A percentile compares a stretch with the other conserved stretches of the same genome.
phyloP scores from a whole-genome alignment of 2,888 invertebrate genomes.

The Hemaris fuciformis region DNA sequence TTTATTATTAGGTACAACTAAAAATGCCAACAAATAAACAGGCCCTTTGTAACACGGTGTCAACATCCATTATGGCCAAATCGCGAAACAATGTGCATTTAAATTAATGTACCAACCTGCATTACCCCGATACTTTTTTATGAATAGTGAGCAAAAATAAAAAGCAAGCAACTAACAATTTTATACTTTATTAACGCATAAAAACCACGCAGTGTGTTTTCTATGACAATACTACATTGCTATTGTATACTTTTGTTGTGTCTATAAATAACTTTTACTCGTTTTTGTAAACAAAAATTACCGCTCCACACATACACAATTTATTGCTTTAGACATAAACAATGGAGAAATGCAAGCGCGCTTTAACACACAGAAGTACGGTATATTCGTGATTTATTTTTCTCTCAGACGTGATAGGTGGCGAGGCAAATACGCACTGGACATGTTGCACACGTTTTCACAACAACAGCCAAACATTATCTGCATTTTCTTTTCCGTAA shows the following conservation, averaged over 20 bases:
- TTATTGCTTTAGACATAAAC: not conserved
- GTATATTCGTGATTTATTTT: not conserved
- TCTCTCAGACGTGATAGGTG: not conserved
- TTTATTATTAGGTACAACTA: too few species aligned
- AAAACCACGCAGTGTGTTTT: not conserved
- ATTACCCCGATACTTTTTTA: not conserved
- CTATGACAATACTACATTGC: not conserved
- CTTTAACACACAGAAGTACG: slow-evolving; percentile 10
- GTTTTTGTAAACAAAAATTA: not conserved
- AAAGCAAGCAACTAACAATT: not conserved
- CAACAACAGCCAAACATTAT: not conserved
- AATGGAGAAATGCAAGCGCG: not conserved
- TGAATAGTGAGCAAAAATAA: not conserved
- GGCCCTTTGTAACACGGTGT: too few species aligned
- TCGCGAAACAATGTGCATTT: too few species aligned
- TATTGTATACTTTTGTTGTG: not conserved
- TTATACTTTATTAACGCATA: not conserved
- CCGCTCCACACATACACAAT: not conserved
- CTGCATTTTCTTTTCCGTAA: not conserved
- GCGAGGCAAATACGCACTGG: slow-evolving; percentile 10
- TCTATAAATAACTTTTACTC: not conserved
- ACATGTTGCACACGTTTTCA: not conserved
- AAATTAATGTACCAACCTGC: too few species aligned
- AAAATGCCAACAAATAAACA: too few species aligned
- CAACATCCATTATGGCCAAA: too few species aligned